phyloP scores from a whole-genome alignment of 37 sponge, comb jelly and placozoan species.

The Axinella damicornis region DNA sequence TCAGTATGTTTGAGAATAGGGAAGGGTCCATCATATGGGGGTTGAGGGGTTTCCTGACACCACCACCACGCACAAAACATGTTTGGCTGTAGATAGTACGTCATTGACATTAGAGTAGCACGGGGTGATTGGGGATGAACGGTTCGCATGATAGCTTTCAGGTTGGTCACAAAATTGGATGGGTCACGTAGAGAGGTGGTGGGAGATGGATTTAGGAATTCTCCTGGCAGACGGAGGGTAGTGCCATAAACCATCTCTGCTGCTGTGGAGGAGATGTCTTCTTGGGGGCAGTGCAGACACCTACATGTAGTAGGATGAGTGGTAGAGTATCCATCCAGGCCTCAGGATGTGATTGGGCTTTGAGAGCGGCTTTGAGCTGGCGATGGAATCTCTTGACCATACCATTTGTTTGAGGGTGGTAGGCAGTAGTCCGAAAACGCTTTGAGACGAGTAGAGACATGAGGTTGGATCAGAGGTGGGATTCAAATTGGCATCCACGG shows the following conservation, averaged over 20 bases:
- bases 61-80: slow-evolving; percentile 70
- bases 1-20: slow-evolving; percentile 41
- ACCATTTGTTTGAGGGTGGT: too few species aligned
- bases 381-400: too few species aligned
- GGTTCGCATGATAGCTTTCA: slow-evolving; percentile 35
- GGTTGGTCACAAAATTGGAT: slow-evolving; percentile 29
- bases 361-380: slow-evolving; percentile 63
- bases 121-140: slow-evolving; percentile 23
- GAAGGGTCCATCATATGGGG: slow-evolving; percentile 75
- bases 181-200: slow-evolving; percentile 48
- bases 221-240: slow-evolving; percentile 73
- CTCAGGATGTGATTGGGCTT: slow-evolving; percentile 27
- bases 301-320: slow-evolving; percentile 35
- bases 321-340: slow-evolving; percentile 48
- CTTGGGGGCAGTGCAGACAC: slow-evolving; percentile 44
- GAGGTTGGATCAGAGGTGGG: slow-evolving; percentile 34
- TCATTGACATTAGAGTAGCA: slow-evolving; percentile 20
- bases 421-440: too few species aligned
- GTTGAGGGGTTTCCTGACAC: slow-evolving; percentile 63
- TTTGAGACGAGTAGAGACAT: too few species aligned
- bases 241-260: slow-evolving; percentile 82
- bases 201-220: slow-evolving; percentile 49
- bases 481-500: slow-evolving; percentile 71
- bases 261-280: slow-evolving; percentile 53
- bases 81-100: slow-evolving; percentile 46